These are phyloP conservation scores for Xenus cinereus DNA, from an alignment of 2,113 vertebrate genomes.

Conservation along the genomic window DNA sequence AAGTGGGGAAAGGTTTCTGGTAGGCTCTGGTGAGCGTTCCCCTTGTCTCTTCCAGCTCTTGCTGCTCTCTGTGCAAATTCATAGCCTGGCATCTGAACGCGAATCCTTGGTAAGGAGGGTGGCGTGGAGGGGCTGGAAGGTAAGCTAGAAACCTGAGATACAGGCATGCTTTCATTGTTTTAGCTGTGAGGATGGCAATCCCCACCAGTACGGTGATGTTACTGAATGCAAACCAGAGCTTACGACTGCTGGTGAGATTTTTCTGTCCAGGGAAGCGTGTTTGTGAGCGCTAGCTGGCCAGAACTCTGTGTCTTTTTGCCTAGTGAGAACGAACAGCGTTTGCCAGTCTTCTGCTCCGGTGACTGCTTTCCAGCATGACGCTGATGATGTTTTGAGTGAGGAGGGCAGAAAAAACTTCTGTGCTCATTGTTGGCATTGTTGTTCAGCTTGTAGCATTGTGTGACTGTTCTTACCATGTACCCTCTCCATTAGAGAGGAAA, in stretches of 20 bases:
- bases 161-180: accelerated
- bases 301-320: not conserved
- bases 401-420: not conserved
- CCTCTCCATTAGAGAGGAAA: not conserved
- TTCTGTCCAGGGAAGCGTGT: not conserved
- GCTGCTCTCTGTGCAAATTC: not conserved
- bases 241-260: not conserved
- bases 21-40: not conserved
- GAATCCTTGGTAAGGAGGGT: not conserved
- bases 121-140: not conserved
- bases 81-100: not conserved
- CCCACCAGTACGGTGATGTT: not conserved
- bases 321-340: not conserved
- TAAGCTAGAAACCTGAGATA: not conserved
- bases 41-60: not conserved
- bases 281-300: not conserved
- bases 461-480: not conserved
- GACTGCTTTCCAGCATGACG: not conserved
- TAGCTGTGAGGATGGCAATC: not conserved
- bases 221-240: not conserved
- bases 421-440: not conserved
- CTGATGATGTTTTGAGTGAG: not conserved
- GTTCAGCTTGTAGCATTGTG: not conserved
- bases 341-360: not conserved
- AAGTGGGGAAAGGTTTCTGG: not conserved